Evolutionary conservation across 2,888 invertebrate species (phyloP).

Genomic region (Hermodice carunculata): DNA sequence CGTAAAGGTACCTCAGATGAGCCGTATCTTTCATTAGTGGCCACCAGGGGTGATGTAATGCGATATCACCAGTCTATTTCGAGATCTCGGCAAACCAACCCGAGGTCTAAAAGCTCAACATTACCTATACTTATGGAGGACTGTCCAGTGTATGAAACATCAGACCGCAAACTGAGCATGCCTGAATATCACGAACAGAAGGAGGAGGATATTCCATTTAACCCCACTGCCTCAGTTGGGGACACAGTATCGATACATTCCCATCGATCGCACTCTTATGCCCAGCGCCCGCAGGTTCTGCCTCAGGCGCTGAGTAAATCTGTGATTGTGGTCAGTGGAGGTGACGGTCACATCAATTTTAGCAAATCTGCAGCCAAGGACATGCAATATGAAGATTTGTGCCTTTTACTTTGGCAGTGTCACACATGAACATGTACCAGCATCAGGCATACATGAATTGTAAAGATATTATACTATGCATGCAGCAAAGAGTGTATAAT

Average conservation of each 20-base stretch:
- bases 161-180: not conserved
- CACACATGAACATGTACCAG: no score
- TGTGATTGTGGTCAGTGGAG: constrained; percentile 61
- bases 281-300: not conserved
- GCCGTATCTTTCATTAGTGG: no score
- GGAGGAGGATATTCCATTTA: no score
- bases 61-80: not conserved
- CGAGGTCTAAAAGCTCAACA: constrained; percentile 14
- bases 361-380: constrained; percentile 26
- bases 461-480: no score
- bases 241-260: not conserved
- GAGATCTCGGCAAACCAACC: no score
- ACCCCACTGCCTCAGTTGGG: no score
- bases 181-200: no score
- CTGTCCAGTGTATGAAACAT: not conserved
- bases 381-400: constrained; percentile 33
- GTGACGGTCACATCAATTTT: constrained; percentile 64
- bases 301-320: constrained; percentile 42
- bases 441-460: no score
- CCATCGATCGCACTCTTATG: not conserved
- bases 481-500: no score
- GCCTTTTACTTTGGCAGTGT: constrained; percentile 40
- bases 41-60: no score
- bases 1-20: no score
- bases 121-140: constrained; percentile 21